Conservation (phyloP, 2,797 vertebrate genomes). For the Acestrorhynchus altus region DNA sequence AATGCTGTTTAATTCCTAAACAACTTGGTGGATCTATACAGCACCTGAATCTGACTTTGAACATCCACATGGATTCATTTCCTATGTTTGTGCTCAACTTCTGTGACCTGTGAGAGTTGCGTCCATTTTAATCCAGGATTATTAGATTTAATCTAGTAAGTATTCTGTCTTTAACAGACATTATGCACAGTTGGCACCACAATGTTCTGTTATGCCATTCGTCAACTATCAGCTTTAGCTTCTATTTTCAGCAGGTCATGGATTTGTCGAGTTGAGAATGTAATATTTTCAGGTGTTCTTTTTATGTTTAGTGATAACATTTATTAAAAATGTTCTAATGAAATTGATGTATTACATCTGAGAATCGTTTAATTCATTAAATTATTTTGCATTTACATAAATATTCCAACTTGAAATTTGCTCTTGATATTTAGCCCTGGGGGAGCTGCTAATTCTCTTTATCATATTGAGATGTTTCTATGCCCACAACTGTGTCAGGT, state of each 20-base stretch:
- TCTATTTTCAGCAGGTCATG: background rate
- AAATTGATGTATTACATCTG: too few relatives aligned
- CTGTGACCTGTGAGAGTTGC: background rate
- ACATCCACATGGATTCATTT: background rate
- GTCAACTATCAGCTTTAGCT: background rate
- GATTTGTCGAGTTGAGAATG: too few relatives aligned
- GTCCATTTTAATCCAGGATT: conserved; percentile 51
- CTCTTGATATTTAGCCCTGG: too few relatives aligned
- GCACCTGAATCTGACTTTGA: background rate
- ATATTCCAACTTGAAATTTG: too few relatives aligned
- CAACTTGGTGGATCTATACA: background rate
- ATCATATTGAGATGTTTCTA: too few relatives aligned
- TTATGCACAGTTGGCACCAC: background rate
- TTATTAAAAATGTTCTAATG: too few relatives aligned
- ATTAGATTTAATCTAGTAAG: conserved; percentile 47
- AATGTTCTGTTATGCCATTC: conserved; percentile 12
- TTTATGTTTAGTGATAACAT: too few relatives aligned
- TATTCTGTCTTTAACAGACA: conserved; percentile 23
- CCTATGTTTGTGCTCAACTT: background rate
- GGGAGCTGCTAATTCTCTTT: too few relatives aligned
- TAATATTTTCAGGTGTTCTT: background rate
- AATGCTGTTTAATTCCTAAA: background rate
- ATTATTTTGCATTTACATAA: too few relatives aligned
- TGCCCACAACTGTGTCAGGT: too few relatives aligned
- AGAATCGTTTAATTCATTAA: too few relatives aligned